Percentiles rank a stretch among this genome's conserved stretches.
These are phyloP conservation scores for Whitmania pigra DNA, from an alignment of 1,140 invertebrate species.

Conservation along the genomic window DNA sequence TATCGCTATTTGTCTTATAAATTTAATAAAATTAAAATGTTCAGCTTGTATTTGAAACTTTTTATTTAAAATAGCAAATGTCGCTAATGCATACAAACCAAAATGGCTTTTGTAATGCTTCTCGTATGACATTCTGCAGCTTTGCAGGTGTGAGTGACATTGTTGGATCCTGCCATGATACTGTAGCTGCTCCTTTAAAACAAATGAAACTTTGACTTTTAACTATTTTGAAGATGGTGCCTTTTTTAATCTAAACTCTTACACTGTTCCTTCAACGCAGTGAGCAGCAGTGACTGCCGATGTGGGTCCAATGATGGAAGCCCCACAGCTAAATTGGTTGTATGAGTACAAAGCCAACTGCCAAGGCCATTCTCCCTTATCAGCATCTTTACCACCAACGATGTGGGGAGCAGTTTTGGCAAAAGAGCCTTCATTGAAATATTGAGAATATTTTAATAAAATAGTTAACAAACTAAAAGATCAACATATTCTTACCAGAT, in stretches of 20 bases:
- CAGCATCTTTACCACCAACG: constrained; percentile 10
- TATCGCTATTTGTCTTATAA: too few species aligned
- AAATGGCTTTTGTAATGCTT: neutral
- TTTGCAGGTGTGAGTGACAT: neutral
- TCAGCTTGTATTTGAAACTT: too few species aligned
- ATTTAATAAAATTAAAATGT: too few species aligned
- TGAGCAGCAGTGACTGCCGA: constrained; percentile 10
- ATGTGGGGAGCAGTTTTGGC: constrained; percentile 3
- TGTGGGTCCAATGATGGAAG: neutral
- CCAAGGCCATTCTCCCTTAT: constrained; percentile 18
- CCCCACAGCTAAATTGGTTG: constrained; percentile 7
- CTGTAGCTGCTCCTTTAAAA: neutral
- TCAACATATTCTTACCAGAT: too few species aligned
- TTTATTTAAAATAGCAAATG: neutral
- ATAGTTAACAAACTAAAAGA: too few species aligned
- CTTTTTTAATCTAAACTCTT: neutral
- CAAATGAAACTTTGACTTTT: too few species aligned
- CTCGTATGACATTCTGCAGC: neutral
- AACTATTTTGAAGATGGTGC: too few species aligned
- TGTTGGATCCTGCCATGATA: neutral
- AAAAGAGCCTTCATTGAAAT: too few species aligned
- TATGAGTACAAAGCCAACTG: neutral
- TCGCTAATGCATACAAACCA: neutral
- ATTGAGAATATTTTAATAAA: too few species aligned
- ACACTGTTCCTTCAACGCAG: constrained; percentile 8